Base-by-base conservation (phyloP, 2,888 invertebrate genomes). In the Iphiclides podalirius region DNA sequence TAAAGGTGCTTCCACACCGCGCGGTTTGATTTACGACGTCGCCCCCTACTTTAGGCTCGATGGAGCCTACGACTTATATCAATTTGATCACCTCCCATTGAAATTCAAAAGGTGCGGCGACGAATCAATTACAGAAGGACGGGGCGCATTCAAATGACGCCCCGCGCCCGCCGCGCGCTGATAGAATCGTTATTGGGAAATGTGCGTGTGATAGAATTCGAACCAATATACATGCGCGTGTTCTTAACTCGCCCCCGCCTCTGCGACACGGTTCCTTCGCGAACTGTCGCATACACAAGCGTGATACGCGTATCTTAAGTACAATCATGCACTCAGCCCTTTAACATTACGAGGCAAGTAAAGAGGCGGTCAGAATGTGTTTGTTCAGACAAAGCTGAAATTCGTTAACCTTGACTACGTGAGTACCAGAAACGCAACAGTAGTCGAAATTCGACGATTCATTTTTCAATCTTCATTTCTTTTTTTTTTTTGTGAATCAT, bases 121-220 rank as follows among this genome's bases (percentile, higher is more conserved):
- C 75, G 84, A 84, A 84, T 85, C 84, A 84, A 85, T 85, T 85
- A 84, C 79, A 58, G 66, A 61, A 64, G 59, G 50, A 52, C 58
- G 53, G 63, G 44, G 62, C 66, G 72, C 72, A 84, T 84, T 84
- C 84, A 83, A 85, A 85, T 86, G 70, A 67, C 75, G 66, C 44
- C 44, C 52, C 74, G 72, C 71, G n/a, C 66, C 66, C 57, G 52
- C 64, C n/a, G n/a, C 63, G 61, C 53, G 58, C 65, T 76, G 84
- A 81, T 83, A 81, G 84, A 85, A 83, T 79, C 82, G 85, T 86
- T 79, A 74, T 75, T 74, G 70, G 77, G 84, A n/a, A 86, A 86
- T 86, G 79, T 81, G 86, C 79, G 75, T 87, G 87, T 84, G 85
- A 79, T 76, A 78, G 72, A 84, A 86, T 87, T 84, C 71, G 72